Base-by-base conservation (phyloP, 2,888 invertebrate species). In the Trissonchulus latispiculum region DNA sequence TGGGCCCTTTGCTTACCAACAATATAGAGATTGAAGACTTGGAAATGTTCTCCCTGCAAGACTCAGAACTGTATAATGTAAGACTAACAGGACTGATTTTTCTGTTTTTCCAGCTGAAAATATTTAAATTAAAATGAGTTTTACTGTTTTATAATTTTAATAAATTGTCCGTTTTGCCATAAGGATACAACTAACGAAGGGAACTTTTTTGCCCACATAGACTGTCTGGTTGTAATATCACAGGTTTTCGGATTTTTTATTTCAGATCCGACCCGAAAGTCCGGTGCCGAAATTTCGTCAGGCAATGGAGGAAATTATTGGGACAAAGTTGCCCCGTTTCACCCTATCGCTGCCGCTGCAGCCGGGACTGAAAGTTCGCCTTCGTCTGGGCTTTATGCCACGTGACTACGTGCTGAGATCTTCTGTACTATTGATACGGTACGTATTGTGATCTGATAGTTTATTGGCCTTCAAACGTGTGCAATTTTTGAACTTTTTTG, bases 301-400 rank as follows among this genome's bases (percentile, higher is more conserved):
- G 77, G 79, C 81, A 36, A 78, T 86, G 66, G 85, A 86, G 76
- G 80, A 80, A 69, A 79, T 77, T 48, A 78, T 86, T 70, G 84
- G 84, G 28, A 82, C 83, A 35, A 80, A 82, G 73, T 84, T 85
- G 23, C 86, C 86, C 78, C 81, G 83, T 76, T 85, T 86, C 75
- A 86, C 87, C 1, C 79, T 89, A 28, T 85, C 88, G 8, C 82
- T 88, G 75, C 80, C 89, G 76, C 84, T 91, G 79, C 84, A 85
- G 77, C 89, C 90, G 29, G 87, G 86, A 71, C 87, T 82, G 79
- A 85, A 85, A 78, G 82, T 85, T 23, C 82, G 84, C 73, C 78
- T 84, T 62, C 79, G 81, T 48, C 78, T 86, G 23, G 85, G 85
- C 37, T 87, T 87, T 79, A 80, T 83, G 67, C 87, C 87, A 2